Evolutionary conservation across 2,113 vertebrate genomes (phyloP), one percentile per base, ranked within the genome.

Genomic region (Chlamydotis undulata): DNA sequence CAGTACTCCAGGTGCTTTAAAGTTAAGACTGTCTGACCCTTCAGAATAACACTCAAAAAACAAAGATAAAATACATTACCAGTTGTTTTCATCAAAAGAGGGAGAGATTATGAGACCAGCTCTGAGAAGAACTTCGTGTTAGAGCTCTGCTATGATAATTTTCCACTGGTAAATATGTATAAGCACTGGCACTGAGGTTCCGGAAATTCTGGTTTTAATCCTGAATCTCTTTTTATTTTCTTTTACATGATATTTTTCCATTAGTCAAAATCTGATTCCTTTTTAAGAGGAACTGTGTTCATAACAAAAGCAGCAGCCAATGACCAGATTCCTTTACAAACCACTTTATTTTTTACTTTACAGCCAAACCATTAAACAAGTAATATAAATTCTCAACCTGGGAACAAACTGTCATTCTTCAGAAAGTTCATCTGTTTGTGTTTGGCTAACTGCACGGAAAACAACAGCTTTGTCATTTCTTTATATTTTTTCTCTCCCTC

Each of bases 281-380:
- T 90, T 93, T 96, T 93, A 92, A 96, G 80, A 89, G 64, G 26
- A 92, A 81, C 47, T 92, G 60, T 83, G 60, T 78, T 94, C 79
- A 92, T 89, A 95, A 94, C 73, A 95, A 78, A 90, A 65, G 37
- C 79, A 92, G 64, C 90, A 89, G 94, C 92, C 90, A 95, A 50
- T 94, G 77, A 78, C 68, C 6, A 13, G 87, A 93, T 94, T 97
- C 93, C 60, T 95, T 93, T 89, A 92, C 26, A 95, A 95, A 92
- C 92, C 94, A 82, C 90, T 95, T 94, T 89, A 93, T 93, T 95
- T 96, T 93, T 96, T 17, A 94, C 73, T 94, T 97, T 90, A 94
- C 92, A 95, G 90, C 94, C 95, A 96, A 96, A 89, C 86, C 49
- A 92, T 93, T 95, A 91, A 95, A 85, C 56, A 96, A 90, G 56